These are phyloP conservation scores for Podilymbus podiceps DNA, from an alignment of 2,113 vertebrate species.

Conservation along the genomic window DNA sequence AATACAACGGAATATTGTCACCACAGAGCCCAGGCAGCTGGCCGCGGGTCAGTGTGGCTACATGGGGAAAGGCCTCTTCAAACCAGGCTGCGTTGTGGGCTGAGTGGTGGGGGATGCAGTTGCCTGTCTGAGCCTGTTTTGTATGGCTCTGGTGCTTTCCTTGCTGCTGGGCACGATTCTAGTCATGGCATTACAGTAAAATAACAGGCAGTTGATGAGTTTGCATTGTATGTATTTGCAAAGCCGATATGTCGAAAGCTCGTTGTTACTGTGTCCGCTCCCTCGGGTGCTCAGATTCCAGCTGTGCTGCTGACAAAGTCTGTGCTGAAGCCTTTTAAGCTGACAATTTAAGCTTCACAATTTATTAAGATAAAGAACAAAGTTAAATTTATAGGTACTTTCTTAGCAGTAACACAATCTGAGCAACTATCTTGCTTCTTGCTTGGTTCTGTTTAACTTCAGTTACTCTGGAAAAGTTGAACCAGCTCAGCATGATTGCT, in stretches of 20 bases:
- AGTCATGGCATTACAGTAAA: not conserved
- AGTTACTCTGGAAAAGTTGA: not conserved
- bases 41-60: not conserved
- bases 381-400: not conserved
- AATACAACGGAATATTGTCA: not conserved
- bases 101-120: not conserved
- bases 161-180: not conserved
- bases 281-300: not conserved
- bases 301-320: rapidly evolving
- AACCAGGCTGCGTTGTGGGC: not conserved
- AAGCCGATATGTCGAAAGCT: not conserved
- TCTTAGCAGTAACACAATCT: not conserved
- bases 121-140: not conserved
- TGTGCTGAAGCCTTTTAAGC: not conserved
- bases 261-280: rapidly evolving
- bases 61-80: not conserved
- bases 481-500: not conserved
- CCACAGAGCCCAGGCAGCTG: not conserved
- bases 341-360: not conserved
- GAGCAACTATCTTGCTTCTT: not conserved
- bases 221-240: not conserved
- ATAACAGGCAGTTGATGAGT: not conserved
- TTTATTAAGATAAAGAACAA: not conserved
- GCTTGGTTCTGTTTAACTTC: not conserved
- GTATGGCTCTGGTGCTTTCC: not conserved